A percentile compares a stretch with the other conserved stretches of the same genome.
These are phyloP conservation scores for Stegodyphus dumicola DNA, from an alignment of 1,140 invertebrate species.

Conservation along the genomic window DNA sequence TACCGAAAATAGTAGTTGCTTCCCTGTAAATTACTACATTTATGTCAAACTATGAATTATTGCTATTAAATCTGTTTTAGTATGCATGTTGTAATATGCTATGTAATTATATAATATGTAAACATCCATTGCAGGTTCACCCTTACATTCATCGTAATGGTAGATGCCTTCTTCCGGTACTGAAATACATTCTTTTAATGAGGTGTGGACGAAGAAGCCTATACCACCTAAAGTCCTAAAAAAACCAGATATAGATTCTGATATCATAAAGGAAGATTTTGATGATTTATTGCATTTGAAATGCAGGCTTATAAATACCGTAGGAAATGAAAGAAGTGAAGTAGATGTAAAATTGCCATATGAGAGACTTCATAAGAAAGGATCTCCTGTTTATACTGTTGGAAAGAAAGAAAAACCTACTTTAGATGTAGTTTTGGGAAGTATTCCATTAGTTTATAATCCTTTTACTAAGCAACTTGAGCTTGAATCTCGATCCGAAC, in stretches of 20 bases:
- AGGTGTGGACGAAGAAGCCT: slow-evolving; percentile 50
- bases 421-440: slow-evolving; percentile 64
- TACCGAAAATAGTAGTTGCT: no score
- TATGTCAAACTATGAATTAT: no score
- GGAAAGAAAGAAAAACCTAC: slow-evolving; percentile 56
- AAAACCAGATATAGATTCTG: slow-evolving; percentile 2
- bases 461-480: slow-evolving; percentile 67
- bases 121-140: slow-evolving; percentile 5
- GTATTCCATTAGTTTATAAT: slow-evolving; percentile 67
- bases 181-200: slow-evolving; percentile 58
- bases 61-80: no score
- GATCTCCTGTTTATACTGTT: slow-evolving; percentile 40
- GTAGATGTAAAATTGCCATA: slow-evolving; percentile 48
- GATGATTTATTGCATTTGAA: slow-evolving; percentile 50
- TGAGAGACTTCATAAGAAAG: slow-evolving; percentile 30
- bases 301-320: slow-evolving; percentile 61
- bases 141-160: slow-evolving; percentile 25
- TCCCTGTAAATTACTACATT: no score
- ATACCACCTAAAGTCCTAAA: slow-evolving; percentile 18
- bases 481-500: slow-evolving; percentile 40
- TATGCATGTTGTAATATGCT: no score
- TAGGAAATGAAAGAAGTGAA: slow-evolving; percentile 55
- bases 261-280: slow-evolving; percentile 32
- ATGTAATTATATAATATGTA: no score
- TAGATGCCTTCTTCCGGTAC: slow-evolving; percentile 58